phyloP scores from a whole-genome alignment of 1,140 invertebrate species.

The Solenopsis fugax region DNA sequence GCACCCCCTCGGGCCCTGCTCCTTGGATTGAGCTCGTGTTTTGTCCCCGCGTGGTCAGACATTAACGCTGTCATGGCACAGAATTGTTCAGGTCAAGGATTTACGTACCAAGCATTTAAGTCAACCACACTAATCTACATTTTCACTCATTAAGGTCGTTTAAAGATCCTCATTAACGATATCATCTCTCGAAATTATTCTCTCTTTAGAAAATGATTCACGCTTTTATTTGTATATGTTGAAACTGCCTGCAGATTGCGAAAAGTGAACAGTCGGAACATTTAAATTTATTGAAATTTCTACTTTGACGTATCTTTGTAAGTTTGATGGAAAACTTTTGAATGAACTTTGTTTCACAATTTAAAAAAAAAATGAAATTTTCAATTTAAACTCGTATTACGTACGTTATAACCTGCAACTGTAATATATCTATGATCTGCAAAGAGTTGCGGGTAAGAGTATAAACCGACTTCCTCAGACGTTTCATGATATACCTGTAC shows the following conservation, averaged over 20 bases:
- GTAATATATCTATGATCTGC: neutral
- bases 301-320: neutral
- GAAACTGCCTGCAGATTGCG: neutral
- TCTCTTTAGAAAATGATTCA: neutral
- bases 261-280: neutral
- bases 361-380: neutral
- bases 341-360: neutral
- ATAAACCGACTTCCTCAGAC: neutral
- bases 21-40: slow-evolving; percentile 2
- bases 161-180: neutral
- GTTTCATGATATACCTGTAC: neutral
- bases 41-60: slow-evolving; percentile 16
- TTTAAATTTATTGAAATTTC: slow-evolving; percentile 25
- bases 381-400: neutral
- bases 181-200: neutral
- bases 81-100: slow-evolving; percentile 14
- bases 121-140: neutral
- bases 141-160: slow-evolving; percentile 8
- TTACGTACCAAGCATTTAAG: slow-evolving; percentile 18
- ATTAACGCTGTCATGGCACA: slow-evolving; percentile 19
- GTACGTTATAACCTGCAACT: neutral
- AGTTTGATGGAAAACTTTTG: neutral
- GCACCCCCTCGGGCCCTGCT: neutral
- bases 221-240: neutral
- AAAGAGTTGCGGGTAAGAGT: neutral